Percentiles rank a stretch among this genome's conserved stretches.
These are phyloP conservation scores for Pantherophis vulpinus DNA, from an alignment of 2,797 vertebrate species.

Conservation along the genomic window DNA sequence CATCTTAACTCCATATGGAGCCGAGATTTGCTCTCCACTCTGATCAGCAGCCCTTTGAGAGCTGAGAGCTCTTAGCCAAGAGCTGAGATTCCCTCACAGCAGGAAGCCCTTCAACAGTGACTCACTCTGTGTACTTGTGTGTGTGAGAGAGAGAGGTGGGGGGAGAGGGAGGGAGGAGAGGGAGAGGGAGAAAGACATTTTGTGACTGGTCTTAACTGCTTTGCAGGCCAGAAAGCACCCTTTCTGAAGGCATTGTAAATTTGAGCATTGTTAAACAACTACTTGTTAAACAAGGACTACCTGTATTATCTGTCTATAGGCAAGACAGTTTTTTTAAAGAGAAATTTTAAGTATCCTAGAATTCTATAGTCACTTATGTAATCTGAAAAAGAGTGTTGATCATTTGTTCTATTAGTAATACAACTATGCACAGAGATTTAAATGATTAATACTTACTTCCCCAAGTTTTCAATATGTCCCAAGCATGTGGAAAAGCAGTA, in stretches of 20 bases:
- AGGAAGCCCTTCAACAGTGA: neutral
- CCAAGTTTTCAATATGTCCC: constrained; percentile 89
- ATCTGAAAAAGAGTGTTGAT: neutral
- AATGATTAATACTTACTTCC: constrained; percentile 83
- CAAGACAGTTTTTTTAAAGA: neutral
- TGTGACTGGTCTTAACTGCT: neutral
- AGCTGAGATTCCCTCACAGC: neutral
- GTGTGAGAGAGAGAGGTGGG: too few species aligned
- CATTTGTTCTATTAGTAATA: neutral
- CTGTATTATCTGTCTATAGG: neutral
- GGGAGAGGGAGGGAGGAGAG: too few species aligned
- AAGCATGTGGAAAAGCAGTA: constrained; percentile 98
- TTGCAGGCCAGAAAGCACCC: neutral
- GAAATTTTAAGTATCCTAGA: neutral
- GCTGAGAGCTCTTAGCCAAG: neutral
- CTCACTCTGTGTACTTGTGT: neutral
- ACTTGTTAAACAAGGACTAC: neutral
- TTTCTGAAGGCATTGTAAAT: neutral
- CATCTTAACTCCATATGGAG: neutral
- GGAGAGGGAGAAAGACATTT: neutral
- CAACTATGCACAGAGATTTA: neutral
- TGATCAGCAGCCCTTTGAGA: neutral
- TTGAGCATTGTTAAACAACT: neutral
- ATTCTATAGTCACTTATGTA: neutral
- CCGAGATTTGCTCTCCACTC: neutral